Percentiles rank a stretch among this genome's conserved stretches.
Conservation (phyloP, 1,140 invertebrate species). For the Oedothorax gibbosus region DNA sequence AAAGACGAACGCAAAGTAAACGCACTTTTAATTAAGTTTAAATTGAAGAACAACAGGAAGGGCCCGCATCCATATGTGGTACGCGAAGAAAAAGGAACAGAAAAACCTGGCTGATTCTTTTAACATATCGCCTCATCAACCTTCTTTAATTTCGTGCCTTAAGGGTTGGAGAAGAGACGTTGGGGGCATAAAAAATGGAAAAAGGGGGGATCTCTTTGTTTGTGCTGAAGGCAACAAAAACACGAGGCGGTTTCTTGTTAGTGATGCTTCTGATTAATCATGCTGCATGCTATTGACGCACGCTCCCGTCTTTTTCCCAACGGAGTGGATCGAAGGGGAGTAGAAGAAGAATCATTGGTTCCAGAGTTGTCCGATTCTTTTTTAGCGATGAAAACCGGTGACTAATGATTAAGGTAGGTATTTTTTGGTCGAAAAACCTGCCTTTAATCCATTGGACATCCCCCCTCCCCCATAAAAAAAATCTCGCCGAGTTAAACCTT, state of each 20-base stretch:
- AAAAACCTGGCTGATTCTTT: conserved; percentile 60
- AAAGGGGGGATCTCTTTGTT: conserved; percentile 52
- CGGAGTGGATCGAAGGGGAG: conserved; percentile 37
- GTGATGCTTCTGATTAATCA: conserved; percentile 60
- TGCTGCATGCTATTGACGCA: conserved; percentile 60
- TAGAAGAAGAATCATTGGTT: conserved; percentile 58
- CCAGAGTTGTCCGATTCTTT: conserved; percentile 55
- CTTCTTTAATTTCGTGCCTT: conserved; percentile 61
- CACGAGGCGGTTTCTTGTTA: conserved; percentile 58
- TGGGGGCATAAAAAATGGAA: conserved; percentile 32
- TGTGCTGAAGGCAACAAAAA: conserved; percentile 61
- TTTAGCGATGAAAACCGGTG: conserved; percentile 51
- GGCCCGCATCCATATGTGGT: conserved; percentile 50
- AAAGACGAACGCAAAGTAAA: conserved; percentile 61
- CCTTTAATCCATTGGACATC: conserved; percentile 42
- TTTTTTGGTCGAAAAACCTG: conserved; percentile 58
- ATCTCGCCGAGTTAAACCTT: conserved; percentile 47
- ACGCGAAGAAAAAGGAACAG: conserved; percentile 48
- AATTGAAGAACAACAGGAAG: conserved; percentile 61
- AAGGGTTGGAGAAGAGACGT: conserved; percentile 56
- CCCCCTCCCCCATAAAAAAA: not conserved
- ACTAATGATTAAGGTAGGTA: conserved; percentile 59
- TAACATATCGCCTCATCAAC: conserved; percentile 61
- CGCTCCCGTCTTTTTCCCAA: conserved; percentile 53
- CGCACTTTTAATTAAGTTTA: conserved; percentile 61